phyloP scores from a whole-genome alignment of 1,140 invertebrate genomes.

The Sarcophaga bullata region DNA sequence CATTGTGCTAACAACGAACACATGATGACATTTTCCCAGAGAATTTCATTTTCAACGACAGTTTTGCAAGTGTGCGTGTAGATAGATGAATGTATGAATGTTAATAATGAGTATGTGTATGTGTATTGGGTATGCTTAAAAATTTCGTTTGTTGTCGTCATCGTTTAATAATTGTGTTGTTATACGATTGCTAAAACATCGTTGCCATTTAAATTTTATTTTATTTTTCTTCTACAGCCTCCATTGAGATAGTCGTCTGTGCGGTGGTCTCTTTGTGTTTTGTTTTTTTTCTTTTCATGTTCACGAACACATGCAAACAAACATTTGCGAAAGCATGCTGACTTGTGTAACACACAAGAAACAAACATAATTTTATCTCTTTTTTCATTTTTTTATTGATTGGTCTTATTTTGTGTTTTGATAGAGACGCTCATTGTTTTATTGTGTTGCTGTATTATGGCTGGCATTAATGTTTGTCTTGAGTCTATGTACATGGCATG shows the following conservation, averaged over 20 bases:
- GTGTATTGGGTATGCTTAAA: not conserved
- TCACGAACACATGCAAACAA: not conserved
- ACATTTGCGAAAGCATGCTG: not conserved
- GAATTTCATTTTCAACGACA: not conserved
- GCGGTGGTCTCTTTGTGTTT: no score
- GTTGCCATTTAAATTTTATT: constrained; percentile 1
- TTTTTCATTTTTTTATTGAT: not conserved
- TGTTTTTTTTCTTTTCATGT: not conserved
- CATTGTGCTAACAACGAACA: not conserved
- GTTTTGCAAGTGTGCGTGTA: not conserved
- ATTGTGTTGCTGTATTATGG: not conserved
- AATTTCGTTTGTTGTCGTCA: constrained; percentile 14
- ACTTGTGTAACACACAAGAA: no score
- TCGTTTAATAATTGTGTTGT: constrained; percentile 11
- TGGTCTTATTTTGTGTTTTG: not conserved
- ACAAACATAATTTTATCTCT: no score
- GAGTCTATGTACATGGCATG: no score
- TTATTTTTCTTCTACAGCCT: not conserved
- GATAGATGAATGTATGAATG: not conserved
- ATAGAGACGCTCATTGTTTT: not conserved
- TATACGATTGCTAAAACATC: not conserved
- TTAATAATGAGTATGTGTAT: not conserved
- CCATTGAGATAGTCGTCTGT: constrained; percentile 7
- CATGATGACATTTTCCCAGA: not conserved
- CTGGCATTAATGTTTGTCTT: not conserved